Percentiles rank a stretch among this genome's conserved stretches.
Evolutionary conservation across 2,113 vertebrate genomes (phyloP).

Genomic region (Rhinolophus ferrumequinum): DNA sequence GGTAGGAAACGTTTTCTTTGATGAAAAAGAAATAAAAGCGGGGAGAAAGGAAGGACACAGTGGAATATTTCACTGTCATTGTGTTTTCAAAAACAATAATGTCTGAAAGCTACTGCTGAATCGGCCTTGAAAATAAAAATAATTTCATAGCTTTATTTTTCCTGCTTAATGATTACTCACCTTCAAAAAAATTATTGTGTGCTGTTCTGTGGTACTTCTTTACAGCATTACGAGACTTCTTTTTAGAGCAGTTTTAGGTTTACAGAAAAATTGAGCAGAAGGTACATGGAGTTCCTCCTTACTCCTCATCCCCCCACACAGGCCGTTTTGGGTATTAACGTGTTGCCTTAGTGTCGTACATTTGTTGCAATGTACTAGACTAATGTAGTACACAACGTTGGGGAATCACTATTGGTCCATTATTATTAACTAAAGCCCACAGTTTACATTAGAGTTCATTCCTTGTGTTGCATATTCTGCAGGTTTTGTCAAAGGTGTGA

Average conservation of each 20-base stretch:
- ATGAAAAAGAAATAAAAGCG: not conserved
- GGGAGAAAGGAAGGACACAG: not conserved
- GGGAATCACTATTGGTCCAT: not conserved
- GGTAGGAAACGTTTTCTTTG: not conserved
- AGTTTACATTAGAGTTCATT: not conserved
- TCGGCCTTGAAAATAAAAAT: constrained; percentile 27
- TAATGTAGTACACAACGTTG: too few relatives aligned
- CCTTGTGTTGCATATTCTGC: not conserved
- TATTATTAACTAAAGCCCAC: not conserved
- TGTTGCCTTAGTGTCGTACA: not conserved
- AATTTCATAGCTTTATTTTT: constrained; percentile 5
- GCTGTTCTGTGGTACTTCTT: not conserved
- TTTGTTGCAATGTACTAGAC: not conserved
- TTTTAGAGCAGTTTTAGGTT: not conserved
- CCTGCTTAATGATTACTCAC: not conserved
- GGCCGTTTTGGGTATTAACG: not conserved
- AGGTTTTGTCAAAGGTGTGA: not conserved
- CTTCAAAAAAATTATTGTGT: not conserved
- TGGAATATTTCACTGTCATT: constrained; percentile 38
- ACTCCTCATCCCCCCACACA: too few relatives aligned
- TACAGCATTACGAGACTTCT: not conserved
- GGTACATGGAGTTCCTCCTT: not conserved
- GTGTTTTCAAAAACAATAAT: constrained; percentile 33
- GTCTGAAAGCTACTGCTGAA: not conserved
- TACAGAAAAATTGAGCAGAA: not conserved